phyloP scores from a whole-genome alignment of 2,797 vertebrate genomes.

The Chrysocyon brachyurus region DNA sequence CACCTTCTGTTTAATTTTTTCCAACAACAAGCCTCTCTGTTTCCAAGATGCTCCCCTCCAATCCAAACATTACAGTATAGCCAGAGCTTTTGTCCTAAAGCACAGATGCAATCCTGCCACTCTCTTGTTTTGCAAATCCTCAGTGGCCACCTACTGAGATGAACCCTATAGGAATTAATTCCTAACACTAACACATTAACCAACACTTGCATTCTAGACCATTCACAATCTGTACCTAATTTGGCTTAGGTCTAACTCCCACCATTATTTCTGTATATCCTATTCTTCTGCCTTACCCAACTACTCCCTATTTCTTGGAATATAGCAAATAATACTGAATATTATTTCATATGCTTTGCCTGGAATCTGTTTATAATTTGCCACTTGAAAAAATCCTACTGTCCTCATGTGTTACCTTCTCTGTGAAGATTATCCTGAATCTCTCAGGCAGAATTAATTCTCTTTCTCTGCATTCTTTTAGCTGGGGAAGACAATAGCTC shows the following conservation, averaged over 20 bases:
- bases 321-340: not conserved
- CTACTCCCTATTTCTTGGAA: not conserved
- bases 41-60: not conserved
- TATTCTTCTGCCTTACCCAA: not conserved
- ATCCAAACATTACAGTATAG: not conserved
- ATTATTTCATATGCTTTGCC: not conserved
- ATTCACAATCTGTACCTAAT: not conserved
- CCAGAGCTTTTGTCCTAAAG: not conserved
- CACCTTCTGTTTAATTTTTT: constrained; percentile 20
- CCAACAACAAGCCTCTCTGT: not conserved
- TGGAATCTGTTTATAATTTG: not conserved
- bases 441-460: not conserved
- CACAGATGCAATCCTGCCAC: not conserved
- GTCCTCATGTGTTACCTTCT: not conserved
- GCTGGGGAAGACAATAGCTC: not conserved
- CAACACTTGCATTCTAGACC: not conserved
- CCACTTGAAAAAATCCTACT: not conserved
- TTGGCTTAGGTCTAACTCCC: not conserved
- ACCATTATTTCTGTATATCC: not conserved
- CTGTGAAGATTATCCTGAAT: not conserved
- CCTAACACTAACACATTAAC: not conserved
- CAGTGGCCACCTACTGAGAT: not conserved
- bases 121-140: constrained; percentile 19
- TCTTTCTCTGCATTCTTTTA: not conserved
- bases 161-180: not conserved